Evolutionary conservation across 2,888 invertebrate species (phyloP), one percentile per base, ranked within the genome.

Genomic region (Diadegma fenestrale): DNA sequence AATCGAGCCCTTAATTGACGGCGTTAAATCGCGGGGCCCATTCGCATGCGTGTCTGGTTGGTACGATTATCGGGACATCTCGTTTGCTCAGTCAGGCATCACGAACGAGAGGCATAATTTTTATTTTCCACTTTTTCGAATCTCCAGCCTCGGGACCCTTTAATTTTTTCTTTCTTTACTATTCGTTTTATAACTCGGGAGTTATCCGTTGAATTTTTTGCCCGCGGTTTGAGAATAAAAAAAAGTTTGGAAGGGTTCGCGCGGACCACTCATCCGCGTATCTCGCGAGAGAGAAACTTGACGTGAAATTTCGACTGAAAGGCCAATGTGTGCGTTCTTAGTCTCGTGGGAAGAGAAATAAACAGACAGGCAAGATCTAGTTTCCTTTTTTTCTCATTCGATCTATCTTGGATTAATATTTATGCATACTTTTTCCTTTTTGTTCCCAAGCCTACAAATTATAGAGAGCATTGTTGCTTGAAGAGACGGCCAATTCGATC

Each of bases 1-100:
- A 80, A 80, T 80, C 84, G 54, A 76, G 41, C 63, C 69, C 80
- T 84, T 80, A 84, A 84, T 84, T 80, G 83, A 63, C 71, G 69
- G 75, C 64, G 75, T 80, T 84, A 75, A 84, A 84, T 80, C 83
- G 75, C 51, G 51, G 75, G 37, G 66, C 63, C 58, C 73, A 51
- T 79, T 61, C 66, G 79, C 75, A 69, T 64, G 64, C 75, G 75
- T 41, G 78, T 48, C 58, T 72, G 45, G 45, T 63, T 75, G 43
- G 63, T 43, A 61, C 51, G 69, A 71, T 75, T 17, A 71, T 75
- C 83, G 43, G 54, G 58, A 79, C 63, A 76, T 84, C 83, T 69
- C 63, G 73, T 48, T 78, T 64, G 58, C 77, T 78, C 72, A 48
- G 64, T 72, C 69, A 14, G 26, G 30, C 66, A 30, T 22, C 30